These are phyloP conservation scores for Pampusana beccarii DNA, from an alignment of 2,113 vertebrate genomes.

Conservation along the genomic window DNA sequence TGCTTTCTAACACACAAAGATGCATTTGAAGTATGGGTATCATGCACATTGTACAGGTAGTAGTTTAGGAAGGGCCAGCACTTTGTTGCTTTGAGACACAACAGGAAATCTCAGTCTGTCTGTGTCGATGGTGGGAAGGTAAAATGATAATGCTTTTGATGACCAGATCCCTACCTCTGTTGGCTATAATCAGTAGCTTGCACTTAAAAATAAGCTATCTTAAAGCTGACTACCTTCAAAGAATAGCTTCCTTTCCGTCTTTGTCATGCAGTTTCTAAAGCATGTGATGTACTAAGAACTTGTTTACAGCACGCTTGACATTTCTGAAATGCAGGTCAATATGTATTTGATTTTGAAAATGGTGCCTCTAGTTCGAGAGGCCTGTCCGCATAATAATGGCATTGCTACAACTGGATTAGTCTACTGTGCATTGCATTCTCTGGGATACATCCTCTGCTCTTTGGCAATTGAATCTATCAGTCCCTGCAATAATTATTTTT, in stretches of 20 bases:
- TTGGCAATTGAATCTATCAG: background rate
- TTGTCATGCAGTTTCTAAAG: background rate
- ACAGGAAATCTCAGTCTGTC: background rate
- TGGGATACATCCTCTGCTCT: background rate
- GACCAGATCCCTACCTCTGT: background rate
- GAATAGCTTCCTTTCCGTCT: background rate
- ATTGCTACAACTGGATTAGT: background rate
- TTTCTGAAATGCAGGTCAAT: constrained; percentile 12
- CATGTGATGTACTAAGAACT: background rate
- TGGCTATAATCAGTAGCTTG: background rate
- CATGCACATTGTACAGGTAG: background rate
- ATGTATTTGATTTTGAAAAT: constrained; percentile 39
- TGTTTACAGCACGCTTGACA: background rate
- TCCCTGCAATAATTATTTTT: background rate
- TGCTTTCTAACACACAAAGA: background rate
- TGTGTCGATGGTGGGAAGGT: background rate
- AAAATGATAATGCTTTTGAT: background rate
- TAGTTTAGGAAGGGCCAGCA: background rate
- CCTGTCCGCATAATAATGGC: background rate
- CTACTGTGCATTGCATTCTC: background rate
- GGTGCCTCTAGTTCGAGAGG: background rate
- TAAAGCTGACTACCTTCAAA: background rate
- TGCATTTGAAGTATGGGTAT: background rate
- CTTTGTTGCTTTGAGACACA: background rate
- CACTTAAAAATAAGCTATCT: background rate